Evolutionary conservation across 2,797 vertebrate species (phyloP).

Genomic region (Cheirogaleus major): DNA sequence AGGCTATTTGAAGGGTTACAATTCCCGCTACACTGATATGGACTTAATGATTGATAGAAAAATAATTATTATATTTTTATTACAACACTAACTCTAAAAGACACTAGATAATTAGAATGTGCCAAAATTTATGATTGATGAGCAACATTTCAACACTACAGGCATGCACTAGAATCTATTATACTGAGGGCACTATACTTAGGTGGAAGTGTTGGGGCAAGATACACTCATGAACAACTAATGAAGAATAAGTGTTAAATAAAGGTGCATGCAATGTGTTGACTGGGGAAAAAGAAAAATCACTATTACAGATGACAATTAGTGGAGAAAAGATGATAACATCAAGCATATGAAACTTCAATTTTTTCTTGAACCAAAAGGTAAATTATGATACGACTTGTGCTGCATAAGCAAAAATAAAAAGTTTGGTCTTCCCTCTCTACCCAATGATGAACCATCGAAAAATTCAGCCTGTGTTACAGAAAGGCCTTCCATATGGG

Average conservation of each 20-base stretch:
- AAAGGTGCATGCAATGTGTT: background rate
- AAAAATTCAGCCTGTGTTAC: background rate
- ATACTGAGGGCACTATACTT: background rate
- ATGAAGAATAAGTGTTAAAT: background rate
- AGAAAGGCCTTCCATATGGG: background rate
- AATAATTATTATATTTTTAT: conserved; percentile 36
- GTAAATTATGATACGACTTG: background rate
- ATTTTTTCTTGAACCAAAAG: background rate
- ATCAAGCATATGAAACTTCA: background rate
- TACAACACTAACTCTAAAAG: conserved; percentile 42
- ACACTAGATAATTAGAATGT: conserved; percentile 46
- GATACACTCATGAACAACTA: background rate
- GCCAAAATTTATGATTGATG: background rate
- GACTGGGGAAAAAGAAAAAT: background rate
- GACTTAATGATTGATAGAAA: background rate
- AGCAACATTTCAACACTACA: background rate
- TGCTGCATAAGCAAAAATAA: background rate
- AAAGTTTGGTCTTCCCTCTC: background rate
- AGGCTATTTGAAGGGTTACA: background rate
- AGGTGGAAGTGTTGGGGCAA: background rate
- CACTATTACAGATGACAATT: background rate
- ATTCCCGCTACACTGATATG: background rate
- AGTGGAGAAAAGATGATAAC: background rate
- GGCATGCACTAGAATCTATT: background rate
- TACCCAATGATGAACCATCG: background rate